Conservation (phyloP, 1,140 invertebrate species). For the Trachelipus rathkii region DNA sequence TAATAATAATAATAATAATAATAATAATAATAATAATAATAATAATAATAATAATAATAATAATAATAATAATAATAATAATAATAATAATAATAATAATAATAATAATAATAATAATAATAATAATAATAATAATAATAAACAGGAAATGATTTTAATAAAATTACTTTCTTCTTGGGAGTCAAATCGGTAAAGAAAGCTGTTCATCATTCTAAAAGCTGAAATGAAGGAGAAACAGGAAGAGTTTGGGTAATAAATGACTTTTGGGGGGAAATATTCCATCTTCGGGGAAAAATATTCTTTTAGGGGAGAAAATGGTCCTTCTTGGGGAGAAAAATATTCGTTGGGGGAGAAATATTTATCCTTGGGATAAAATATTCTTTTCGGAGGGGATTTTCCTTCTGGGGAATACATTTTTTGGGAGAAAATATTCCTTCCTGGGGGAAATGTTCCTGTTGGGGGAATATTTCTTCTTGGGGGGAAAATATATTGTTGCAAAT, state of each 20-base stretch:
- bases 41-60: slow-evolving; percentile 14
- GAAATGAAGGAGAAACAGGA: neutral
- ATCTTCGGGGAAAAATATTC: neutral
- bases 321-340: no score
- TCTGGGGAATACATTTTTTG: no score
- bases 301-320: neutral
- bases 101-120: slow-evolving; percentile 13
- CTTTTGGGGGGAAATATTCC: neutral
- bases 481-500: no score
- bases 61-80: slow-evolving; percentile 3
- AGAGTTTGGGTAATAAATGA: neutral
- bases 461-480: no score
- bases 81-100: slow-evolving; percentile 11
- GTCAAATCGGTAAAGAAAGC: neutral
- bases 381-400: neutral
- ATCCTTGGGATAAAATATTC: neutral
- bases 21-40: slow-evolving; percentile 14
- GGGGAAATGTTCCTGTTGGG: no score
- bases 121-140: slow-evolving; percentile 14
- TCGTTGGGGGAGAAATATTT: no score
- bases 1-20: slow-evolving; percentile 1
- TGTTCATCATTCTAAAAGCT: neutral
- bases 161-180: neutral
- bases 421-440: neutral
- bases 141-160: neutral